Conservation (phyloP, 2,888 invertebrate genomes). For the Sepiola atlantica region DNA sequence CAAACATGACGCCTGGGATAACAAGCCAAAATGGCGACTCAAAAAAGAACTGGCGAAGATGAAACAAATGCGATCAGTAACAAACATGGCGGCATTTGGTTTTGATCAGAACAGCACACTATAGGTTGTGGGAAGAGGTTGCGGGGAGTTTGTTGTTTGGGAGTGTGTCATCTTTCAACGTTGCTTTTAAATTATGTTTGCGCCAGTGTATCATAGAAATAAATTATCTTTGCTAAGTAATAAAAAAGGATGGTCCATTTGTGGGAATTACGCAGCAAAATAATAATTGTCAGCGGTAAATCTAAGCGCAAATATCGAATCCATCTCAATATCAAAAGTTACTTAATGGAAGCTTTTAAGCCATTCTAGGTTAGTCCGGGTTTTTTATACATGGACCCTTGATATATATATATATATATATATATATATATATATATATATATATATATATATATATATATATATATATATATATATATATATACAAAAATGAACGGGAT, state of each 20-base stretch:
- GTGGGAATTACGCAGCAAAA: neutral
- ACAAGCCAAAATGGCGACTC: neutral
- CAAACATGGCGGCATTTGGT: neutral
- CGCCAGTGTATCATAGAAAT: neutral
- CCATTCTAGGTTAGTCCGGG: neutral
- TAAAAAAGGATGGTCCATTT: neutral
- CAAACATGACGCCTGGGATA: neutral
- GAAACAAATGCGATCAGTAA: neutral
- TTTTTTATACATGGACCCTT: neutral
- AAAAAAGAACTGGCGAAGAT: neutral
- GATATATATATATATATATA: neutral
- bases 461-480: too few relatives aligned
- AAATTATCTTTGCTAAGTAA: neutral
- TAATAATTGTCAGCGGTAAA: neutral
- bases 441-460: too few relatives aligned
- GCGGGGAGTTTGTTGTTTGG: neutral
- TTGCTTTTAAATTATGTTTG: neutral
- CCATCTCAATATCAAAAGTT: neutral
- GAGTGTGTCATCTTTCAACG: neutral
- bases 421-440: slow-evolving; percentile 32
- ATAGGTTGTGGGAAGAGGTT: neutral
- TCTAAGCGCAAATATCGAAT: neutral
- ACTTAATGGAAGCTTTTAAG: slow-evolving; percentile 32
- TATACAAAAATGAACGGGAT: too few relatives aligned
- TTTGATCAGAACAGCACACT: neutral